Evolutionary conservation across 2,797 vertebrate genomes (phyloP), one percentile per base, ranked within the genome.

Genomic region (Sebastes diaconus): DNA sequence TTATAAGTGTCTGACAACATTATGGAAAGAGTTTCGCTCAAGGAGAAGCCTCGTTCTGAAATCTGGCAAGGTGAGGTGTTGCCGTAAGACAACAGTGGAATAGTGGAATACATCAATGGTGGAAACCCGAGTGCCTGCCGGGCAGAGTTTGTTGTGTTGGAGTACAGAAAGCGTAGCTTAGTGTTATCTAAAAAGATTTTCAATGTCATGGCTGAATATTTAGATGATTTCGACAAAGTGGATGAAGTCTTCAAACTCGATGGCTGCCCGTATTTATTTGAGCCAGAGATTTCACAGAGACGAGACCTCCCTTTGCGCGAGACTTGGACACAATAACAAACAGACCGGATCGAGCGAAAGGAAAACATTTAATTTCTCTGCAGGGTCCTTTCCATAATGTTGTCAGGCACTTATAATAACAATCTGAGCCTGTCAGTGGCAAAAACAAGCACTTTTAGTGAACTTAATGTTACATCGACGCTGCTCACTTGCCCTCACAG

Each of bases 191-290:
- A 46, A 46, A 3, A 3, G 1, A 42, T 46, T 18, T 46, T 42
- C 42, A 46, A 10, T 52, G 50, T n/a, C 50, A 52, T 52, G 50
- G 50, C 4, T 52, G 50, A 52, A 46, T 46, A 46, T 18, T 42
- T 42, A 42, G 39, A 42, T 42, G 3, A 42, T 50, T 50, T 52
- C 8, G 2, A 52, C 50, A 52, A 52, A 10, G 50, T 52, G 50
- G 50, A 52, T 9, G 20, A 52, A 0, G 50, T 52, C 50, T 52
- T 52, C 8, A 8, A 10, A 52, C 1, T 52, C 50, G 8, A 52
- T 0, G 50, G 8, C 20, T 0, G 20, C 50, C 4, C 50, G 0
- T 10, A n/a, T 42, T 3, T 52, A 52, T 52, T n/a, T n/a, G 20
- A 4, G 50, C 18, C 50, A 52, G 8, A 10, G 50, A 39, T 39